Conservation (phyloP, 2,888 invertebrate genomes). For the Hedya salicella region DNA sequence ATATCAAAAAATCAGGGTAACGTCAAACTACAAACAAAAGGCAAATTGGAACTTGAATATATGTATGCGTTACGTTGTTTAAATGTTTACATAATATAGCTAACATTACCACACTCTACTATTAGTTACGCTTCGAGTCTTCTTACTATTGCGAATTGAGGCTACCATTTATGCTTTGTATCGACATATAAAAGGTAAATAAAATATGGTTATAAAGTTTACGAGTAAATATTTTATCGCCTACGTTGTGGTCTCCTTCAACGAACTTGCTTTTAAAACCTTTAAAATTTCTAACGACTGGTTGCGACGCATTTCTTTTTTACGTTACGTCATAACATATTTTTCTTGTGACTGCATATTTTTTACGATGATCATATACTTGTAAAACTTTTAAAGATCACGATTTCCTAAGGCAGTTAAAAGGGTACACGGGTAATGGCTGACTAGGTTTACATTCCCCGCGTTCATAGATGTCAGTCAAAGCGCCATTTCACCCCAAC, state of each 20-base stretch:
- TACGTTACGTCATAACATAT: background rate
- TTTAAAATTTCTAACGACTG: slow-evolving; percentile 1
- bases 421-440: background rate
- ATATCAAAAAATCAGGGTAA: too few species aligned
- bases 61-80: too few species aligned
- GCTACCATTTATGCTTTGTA: background rate
- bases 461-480: slow-evolving; percentile 10
- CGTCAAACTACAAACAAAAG: too few species aligned
- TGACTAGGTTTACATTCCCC: background rate
- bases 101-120: too few species aligned
- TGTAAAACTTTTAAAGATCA: background rate
- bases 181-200: background rate
- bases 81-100: too few species aligned
- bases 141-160: background rate
- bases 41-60: too few species aligned
- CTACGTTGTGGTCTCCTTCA: background rate
- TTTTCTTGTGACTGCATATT: background rate
- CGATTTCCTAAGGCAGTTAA: background rate
- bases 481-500: slow-evolving; percentile 25
- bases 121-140: background rate
- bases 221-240: background rate
- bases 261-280: slow-evolving; percentile 5
- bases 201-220: background rate
- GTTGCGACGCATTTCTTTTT: slow-evolving; percentile 6
- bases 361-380: background rate